Evolutionary conservation across 2,888 invertebrate species (phyloP).

Genomic region (Limnephilus auricula): DNA sequence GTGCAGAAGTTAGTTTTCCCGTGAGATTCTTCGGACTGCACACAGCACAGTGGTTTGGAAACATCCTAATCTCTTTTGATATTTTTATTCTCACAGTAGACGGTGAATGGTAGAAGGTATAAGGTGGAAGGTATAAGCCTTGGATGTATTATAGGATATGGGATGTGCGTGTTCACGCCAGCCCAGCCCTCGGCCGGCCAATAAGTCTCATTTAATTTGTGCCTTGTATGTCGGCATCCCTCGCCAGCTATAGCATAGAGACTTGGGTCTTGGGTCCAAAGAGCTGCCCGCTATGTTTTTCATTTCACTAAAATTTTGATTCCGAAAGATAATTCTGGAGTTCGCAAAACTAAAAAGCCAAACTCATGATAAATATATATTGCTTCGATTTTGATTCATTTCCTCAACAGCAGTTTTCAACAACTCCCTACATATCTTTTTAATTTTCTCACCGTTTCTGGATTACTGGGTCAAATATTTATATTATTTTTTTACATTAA

Average conservation of each 20-base stretch:
- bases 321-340: not conserved
- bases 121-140: not conserved
- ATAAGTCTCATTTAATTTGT: slow-evolving; percentile 59
- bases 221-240: slow-evolving; percentile 25
- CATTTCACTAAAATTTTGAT: not conserved
- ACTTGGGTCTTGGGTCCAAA: not conserved
- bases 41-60: not conserved
- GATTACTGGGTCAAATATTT: too few species aligned
- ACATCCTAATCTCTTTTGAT: slow-evolving; percentile 47
- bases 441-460: too few species aligned
- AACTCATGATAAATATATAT: too few species aligned
- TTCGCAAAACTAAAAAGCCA: not conserved
- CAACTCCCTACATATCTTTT: too few species aligned
- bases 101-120: not conserved
- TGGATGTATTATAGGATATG: slow-evolving; percentile 11
- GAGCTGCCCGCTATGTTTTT: slow-evolving; percentile 36
- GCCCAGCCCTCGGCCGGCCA: slow-evolving; percentile 27
- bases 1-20: not conserved
- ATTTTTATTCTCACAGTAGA: slow-evolving; percentile 27
- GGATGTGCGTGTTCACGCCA: slow-evolving; percentile 50
- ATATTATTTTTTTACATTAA: too few species aligned
- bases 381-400: too few species aligned
- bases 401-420: too few species aligned
- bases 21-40: not conserved
- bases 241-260: not conserved